Evolutionary conservation across 2,888 invertebrate genomes (phyloP).

Genomic region (Laspeyria flexula): DNA sequence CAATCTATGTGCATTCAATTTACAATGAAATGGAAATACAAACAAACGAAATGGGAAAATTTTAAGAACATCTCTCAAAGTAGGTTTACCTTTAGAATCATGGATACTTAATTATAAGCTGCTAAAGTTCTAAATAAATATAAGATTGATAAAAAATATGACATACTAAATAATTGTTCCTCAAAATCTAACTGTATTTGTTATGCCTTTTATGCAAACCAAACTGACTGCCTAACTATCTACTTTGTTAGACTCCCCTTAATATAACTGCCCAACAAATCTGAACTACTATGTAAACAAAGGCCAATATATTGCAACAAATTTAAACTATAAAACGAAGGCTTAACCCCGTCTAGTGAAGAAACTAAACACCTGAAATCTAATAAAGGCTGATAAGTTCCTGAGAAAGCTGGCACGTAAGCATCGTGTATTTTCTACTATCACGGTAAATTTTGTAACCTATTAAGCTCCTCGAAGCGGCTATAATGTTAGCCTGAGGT

Average conservation of each 20-base stretch:
- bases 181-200: no score
- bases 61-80: no score
- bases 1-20: background rate
- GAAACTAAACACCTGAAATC: slow-evolving; percentile 73
- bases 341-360: slow-evolving; percentile 49
- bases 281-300: slow-evolving; percentile 25
- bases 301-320: slow-evolving; percentile 43
- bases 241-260: no score
- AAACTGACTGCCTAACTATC: no score
- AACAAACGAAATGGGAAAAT: no score
- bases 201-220: no score
- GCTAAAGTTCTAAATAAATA: no score
- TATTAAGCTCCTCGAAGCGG: slow-evolving; percentile 85
- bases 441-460: slow-evolving; percentile 84
- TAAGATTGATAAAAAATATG: no score
- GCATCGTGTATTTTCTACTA: slow-evolving; percentile 82
- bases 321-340: slow-evolving; percentile 48
- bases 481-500: slow-evolving; percentile 84
- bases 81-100: no score
- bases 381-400: slow-evolving; percentile 76
- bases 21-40: no score
- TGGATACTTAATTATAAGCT: no score
- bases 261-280: slow-evolving; percentile 27
- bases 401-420: slow-evolving; percentile 75
- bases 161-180: no score